Evolutionary conservation across 2,888 invertebrate species (phyloP), one percentile per base, ranked within the genome.

Genomic region (Eristalis arbustorum): DNA sequence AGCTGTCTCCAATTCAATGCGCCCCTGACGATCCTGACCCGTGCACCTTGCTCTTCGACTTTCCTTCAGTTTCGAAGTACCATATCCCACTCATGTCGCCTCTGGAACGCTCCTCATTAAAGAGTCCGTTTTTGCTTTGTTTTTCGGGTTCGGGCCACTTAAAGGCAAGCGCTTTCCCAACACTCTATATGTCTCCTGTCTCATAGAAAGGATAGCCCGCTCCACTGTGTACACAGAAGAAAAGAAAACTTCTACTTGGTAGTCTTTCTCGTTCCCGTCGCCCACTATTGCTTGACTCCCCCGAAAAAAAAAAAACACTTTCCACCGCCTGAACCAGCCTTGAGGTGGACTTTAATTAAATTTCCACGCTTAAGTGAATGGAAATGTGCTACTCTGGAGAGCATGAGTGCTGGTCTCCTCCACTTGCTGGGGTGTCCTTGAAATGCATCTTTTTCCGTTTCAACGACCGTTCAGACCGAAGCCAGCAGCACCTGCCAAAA

Each of bases 311-410:
- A 76, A 31, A 25, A 37, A 76, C 23, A 31, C 61, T 68, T 62
- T 61, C 49, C 71, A 31, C 14, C 23, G 14, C 23, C 14, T 49
- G 6, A 59, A 25, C 3, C 67, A 67, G 68, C 13, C 40, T 64
- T 18, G 49, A 61, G 77, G 74, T 77, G 71, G 77, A 85, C 73
- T 85, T 85, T 85, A 85, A 85, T 82, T 82, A 85, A 81, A 85
- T 85, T 85, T 74, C 64, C 40, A 61, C 72, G 63, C 84, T 81
- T 34, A 81, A 85, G 73, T 69, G 68, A 18, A 72, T 67, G 49
- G 37, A 74, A 59, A 63, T 31, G 31, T 31, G 3, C 31, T 31
- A 8, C 31, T 61, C 69, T 59, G 23, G 23, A 4, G 11, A 25
- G 23, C 23, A 13, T 59, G 23, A 23, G 57, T 57, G 57, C 11